Conservation (phyloP, 2,888 invertebrate genomes). For the Vandiemenella viatica region DNA sequence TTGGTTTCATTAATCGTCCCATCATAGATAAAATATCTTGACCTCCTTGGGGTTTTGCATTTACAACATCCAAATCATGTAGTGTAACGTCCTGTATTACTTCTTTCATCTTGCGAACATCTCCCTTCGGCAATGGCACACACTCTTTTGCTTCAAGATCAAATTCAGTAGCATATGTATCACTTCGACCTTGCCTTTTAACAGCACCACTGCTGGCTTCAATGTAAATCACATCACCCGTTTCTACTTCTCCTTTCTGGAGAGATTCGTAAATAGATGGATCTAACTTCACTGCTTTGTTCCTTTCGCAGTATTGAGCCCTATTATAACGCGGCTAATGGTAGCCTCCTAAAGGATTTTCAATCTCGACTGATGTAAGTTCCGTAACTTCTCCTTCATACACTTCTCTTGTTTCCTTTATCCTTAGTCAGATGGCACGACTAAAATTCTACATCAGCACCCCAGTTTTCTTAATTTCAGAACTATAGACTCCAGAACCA, state of each 20-base stretch:
- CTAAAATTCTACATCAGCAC: constrained; percentile 98
- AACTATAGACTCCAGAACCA: constrained; percentile 88
- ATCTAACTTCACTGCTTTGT: constrained; percentile 91
- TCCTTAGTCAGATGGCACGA: constrained; percentile 87
- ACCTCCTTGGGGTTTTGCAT: constrained; percentile 93
- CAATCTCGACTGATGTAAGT: constrained; percentile 93
- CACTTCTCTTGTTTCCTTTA: no score
- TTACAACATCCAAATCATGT: constrained; percentile 94
- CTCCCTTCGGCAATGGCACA: constrained; percentile 94
- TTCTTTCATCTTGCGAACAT: constrained; percentile 96
- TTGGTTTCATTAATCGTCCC: no score
- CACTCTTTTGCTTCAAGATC: constrained; percentile 98
- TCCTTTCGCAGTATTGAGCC: constrained; percentile 93
- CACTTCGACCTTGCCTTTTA: no score
- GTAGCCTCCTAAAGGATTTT: constrained; percentile 94
- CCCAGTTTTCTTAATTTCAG: constrained; percentile 98
- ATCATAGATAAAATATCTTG: constrained; percentile 97
- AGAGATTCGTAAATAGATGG: constrained; percentile 97
- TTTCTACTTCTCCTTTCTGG: no score
- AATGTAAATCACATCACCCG: no score
- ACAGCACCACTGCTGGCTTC: no score
- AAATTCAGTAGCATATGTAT: no score
- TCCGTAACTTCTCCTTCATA: no score
- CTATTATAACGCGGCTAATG: constrained; percentile 90
- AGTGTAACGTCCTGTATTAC: constrained; percentile 91